Evolutionary conservation across 2,113 vertebrate genomes (phyloP).

Genomic region (Tenrec ecaudatus): DNA sequence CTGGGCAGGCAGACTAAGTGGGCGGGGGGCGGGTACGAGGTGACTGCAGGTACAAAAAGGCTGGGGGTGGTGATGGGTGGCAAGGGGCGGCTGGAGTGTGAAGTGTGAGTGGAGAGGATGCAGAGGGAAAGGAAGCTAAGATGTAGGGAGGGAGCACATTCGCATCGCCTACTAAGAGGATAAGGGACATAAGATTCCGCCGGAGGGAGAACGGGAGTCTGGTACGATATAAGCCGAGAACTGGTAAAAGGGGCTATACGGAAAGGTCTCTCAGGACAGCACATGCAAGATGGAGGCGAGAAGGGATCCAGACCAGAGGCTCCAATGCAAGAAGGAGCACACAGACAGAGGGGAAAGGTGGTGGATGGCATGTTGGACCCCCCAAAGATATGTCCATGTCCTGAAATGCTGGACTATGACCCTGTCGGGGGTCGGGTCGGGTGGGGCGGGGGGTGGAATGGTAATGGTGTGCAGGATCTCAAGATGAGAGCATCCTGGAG

Average conservation of each 20-base stretch:
- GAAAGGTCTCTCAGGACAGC: not conserved
- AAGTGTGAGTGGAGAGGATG: not conserved
- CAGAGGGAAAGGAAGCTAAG: fast-evolving
- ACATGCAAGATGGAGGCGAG: not conserved
- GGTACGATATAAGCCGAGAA: not conserved
- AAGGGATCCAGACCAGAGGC: not conserved
- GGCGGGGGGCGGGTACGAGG: no score
- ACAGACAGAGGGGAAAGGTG: fast-evolving
- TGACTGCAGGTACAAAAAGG: not conserved
- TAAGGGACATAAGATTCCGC: not conserved
- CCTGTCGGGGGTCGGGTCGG: no score
- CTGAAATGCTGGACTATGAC: not conserved
- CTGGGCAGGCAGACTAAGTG: no score
- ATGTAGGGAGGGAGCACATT: not conserved
- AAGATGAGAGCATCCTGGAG: no score
- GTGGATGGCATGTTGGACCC: not conserved
- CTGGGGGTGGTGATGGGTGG: no score
- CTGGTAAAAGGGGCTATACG: no score
- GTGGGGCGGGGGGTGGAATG: no score
- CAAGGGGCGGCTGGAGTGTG: not conserved
- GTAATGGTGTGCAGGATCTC: no score
- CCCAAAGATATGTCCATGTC: not conserved
- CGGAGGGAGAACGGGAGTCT: not conserved
- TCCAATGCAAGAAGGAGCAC: not conserved
- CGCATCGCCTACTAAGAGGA: not conserved